Conservation (phyloP, 92 coral and sea anemone genomes). For the Metridium senile region DNA sequence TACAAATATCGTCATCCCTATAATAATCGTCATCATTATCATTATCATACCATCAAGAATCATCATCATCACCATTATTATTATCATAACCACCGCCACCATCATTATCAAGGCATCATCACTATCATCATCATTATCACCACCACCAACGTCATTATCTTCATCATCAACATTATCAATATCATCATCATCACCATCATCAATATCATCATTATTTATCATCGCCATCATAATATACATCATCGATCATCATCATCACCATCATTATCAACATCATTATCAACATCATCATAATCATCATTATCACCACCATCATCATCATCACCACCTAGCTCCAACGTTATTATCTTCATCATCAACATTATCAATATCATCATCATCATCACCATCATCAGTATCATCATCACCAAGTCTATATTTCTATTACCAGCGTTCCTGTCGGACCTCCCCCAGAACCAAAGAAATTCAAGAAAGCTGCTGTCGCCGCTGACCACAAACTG, state of each 20-base stretch:
- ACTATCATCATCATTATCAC: not conserved
- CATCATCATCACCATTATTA: no score
- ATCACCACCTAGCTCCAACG: no score
- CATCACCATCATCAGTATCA: not conserved
- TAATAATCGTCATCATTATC: no score
- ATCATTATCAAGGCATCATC: not conserved
- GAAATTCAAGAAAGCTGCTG: constrained; percentile 66
- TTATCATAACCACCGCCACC: not conserved
- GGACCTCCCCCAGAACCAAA: constrained; percentile 52
- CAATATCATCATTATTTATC: not conserved
- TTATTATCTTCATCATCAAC: not conserved
- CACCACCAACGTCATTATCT: not conserved
- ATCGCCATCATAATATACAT: not conserved
- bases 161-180: not conserved
- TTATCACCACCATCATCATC: not conserved
- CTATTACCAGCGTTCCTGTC: constrained; percentile 18
- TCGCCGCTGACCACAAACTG: constrained; percentile 77
- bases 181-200: not conserved
- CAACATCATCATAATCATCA: not conserved
- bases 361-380: not conserved
- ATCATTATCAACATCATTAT: not conserved
- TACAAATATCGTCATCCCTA: no score
- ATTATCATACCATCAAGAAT: no score
- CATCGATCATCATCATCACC: not conserved
- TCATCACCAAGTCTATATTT: not conserved